Base-by-base conservation (phyloP, 2,888 invertebrate genomes). In the Aspidiotus destructor region DNA sequence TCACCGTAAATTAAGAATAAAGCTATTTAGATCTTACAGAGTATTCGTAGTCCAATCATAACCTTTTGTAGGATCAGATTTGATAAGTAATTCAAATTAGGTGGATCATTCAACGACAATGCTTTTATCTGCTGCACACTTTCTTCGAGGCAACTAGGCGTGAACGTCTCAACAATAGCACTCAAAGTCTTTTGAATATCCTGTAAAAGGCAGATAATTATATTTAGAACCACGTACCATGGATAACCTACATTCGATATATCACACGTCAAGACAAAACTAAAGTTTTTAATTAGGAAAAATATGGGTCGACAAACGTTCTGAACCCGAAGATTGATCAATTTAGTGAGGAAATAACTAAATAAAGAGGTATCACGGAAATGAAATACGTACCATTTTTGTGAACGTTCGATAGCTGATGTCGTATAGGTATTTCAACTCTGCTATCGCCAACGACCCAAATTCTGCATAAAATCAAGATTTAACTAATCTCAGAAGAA, bases 101-200 rank as follows among this genome's bases (percentile, higher is more conserved):
- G 65, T 41, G 65, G 65, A 65, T 65, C 65, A 58, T 65, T 65
- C 9, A 65, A 41, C 10, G 65, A 65, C 40, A 65, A 65, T n/a
- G 65, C 65, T 65, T 60, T 65, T 8, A 65, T 65, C 58, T 65
- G 65, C 9, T 65, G 65, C 9, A 65, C 65, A 65, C 65, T 65
- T 15, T 65, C 65, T 13, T 65, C 65, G 42, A 65, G 48, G 41
- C 65, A 58, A 60, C 65, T 65, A 8, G 65, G 65, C 8, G 58
- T 65, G 42, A 65, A 65, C 11, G 65, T 65, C 55, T 65, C 65
- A 41, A 65, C 58, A 41, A 65, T 65, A 42, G 65, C 65, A 57
- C 65, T 58, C 41, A 65, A 48, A 48, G 65, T 65, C 42, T 65
- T 65, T 48, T 65, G 65, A 65, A 48, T 58, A 65, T 65, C 65